Base-by-base conservation (phyloP, 2,113 vertebrate species). In the Phainopepla nitens region DNA sequence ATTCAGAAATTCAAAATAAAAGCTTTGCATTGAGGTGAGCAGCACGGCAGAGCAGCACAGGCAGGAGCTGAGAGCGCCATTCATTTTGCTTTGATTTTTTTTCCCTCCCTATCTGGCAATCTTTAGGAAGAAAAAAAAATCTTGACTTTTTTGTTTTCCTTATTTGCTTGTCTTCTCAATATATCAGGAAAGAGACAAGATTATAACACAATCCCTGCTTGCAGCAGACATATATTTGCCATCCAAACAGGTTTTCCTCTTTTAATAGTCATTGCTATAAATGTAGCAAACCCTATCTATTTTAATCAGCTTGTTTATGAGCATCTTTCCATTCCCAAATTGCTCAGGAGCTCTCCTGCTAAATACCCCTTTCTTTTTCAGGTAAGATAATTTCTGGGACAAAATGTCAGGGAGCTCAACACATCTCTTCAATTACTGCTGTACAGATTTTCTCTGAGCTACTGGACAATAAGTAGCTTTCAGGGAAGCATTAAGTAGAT, bases 401-500 rank as follows among this genome's bases (percentile, higher is more conserved):
- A 86, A 90, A 91, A 87, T 57, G 71, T 66, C 92, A 93, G 89
- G 86, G 77, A 96, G 69, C 94, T 89, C 71, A 27, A 88, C 91
- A 35, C 86, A 90, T 73, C 77, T 89, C 95, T 95, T 93, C 97
- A 97, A 97, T 97, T 94, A 94, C 87, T 51, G 50, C 77, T 72
- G 87, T 23, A 76, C 96, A 94, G 77, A 73, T 97, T 98, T 97
- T 90, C 95, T 96, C 88, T 14, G 96, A 97, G 96, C 94, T 93
- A 82, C 95, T 93, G 97, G 95, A 96, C 96, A 95, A 96, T 95
- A 95, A 87, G 95, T 70, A 91, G 96, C 93, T 97, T 97, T 98
- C 92, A 96, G 96, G 94, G 94, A 87, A 96, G 97, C 97, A 97
- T 97, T 97, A 97, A 97, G 97, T 69, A 97, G 95, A 97, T 96